Evolutionary conservation across 2,113 vertebrate species (phyloP).

Genomic region (Ceratotherium simum): DNA sequence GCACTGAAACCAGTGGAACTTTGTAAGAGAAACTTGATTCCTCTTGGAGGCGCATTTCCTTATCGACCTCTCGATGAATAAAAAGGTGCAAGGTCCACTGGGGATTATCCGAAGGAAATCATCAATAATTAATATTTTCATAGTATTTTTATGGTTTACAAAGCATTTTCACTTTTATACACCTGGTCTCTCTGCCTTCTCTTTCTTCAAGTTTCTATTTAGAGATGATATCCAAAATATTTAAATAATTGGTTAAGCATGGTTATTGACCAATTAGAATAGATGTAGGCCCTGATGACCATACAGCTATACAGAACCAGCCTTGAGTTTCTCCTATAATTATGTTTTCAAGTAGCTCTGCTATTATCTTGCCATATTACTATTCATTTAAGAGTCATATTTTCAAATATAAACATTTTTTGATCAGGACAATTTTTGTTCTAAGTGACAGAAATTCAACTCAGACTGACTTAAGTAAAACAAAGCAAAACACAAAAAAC

Average conservation of each 20-base stretch:
- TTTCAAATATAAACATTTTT: slow-evolving; percentile 13
- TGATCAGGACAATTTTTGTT: background rate
- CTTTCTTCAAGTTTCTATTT: background rate
- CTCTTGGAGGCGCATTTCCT: background rate
- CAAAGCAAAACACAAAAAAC: background rate
- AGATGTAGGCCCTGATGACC: background rate
- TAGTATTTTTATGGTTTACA: background rate
- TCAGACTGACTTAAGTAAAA: background rate
- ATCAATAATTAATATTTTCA: background rate
- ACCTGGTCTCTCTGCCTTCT: background rate
- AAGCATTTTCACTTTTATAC: background rate
- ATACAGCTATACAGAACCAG: background rate
- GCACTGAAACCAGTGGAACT: background rate
- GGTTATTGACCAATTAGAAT: background rate
- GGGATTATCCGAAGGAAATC: background rate
- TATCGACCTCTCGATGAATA: background rate
- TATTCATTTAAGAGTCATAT: background rate
- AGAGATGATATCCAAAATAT: background rate
- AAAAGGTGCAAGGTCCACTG: background rate
- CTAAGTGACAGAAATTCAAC: background rate
- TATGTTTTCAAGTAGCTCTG: slow-evolving; percentile 8
- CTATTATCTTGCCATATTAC: background rate
- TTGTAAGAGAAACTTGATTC: background rate
- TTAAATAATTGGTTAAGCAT: background rate
- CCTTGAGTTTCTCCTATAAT: background rate